Conservation (phyloP, 2,888 invertebrate genomes). For the Lysandra bellargus region DNA sequence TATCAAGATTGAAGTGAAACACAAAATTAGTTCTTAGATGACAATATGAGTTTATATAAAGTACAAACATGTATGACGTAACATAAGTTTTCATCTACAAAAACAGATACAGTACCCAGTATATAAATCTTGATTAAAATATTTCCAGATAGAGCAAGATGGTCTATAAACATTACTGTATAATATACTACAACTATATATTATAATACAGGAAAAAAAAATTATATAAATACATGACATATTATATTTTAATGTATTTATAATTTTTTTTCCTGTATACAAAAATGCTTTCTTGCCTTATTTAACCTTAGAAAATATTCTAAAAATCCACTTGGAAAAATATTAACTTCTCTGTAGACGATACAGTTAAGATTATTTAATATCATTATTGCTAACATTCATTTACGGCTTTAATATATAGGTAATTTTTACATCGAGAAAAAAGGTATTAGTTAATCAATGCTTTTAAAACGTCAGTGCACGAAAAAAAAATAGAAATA, state of each 20-base stretch:
- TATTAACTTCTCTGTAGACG: background rate
- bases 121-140: background rate
- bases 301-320: background rate
- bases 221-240: too few relatives aligned
- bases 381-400: background rate
- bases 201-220: too few relatives aligned
- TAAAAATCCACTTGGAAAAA: constrained; percentile 15
- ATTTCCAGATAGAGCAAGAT: background rate
- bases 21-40: background rate
- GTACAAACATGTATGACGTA: too few relatives aligned
- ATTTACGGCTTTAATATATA: background rate
- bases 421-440: too few relatives aligned
- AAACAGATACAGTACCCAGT: too few relatives aligned
- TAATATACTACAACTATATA: too few relatives aligned
- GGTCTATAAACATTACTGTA: background rate
- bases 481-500: too few relatives aligned
- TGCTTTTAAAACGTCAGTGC: too few relatives aligned
- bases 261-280: too few relatives aligned
- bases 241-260: too few relatives aligned
- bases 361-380: background rate
- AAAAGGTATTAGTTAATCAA: too few relatives aligned
- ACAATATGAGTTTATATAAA: background rate
- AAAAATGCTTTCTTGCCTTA: background rate
- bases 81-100: too few relatives aligned
- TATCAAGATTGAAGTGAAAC: background rate